Conservation (phyloP, 2,797 vertebrate genomes). For the Acestrorhynchus altus region DNA sequence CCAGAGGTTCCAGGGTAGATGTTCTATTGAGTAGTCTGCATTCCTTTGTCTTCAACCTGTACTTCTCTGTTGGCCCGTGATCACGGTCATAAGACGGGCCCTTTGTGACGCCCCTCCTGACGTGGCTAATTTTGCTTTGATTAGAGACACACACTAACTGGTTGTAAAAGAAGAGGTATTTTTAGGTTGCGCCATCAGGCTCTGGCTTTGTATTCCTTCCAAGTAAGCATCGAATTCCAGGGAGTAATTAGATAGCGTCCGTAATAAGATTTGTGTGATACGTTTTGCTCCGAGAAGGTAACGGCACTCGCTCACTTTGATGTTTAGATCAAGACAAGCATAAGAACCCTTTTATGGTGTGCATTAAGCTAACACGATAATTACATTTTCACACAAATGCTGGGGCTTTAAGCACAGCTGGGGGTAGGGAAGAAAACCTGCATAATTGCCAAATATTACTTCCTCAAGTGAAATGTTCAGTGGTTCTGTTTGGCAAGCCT, state of each 20-base stretch:
- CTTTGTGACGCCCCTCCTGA: constrained; percentile 27
- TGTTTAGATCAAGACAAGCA: constrained; percentile 71
- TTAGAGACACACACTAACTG: constrained; percentile 46
- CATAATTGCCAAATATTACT: constrained; percentile 67
- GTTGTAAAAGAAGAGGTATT: constrained; percentile 24
- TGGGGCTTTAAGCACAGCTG: constrained; percentile 75
- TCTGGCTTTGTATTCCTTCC: constrained; percentile 66
- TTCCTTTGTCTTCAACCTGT: constrained; percentile 44
- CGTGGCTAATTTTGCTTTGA: constrained; percentile 50
- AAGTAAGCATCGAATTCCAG: constrained; percentile 65
- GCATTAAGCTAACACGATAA: constrained; percentile 74
- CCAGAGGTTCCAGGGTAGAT: constrained; percentile 21
- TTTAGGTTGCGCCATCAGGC: constrained; percentile 33
- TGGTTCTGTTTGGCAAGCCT: constrained; percentile 34
- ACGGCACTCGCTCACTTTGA: constrained; percentile 69
- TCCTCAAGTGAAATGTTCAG: constrained; percentile 36
- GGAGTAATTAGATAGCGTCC: constrained; percentile 69
- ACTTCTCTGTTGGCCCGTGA: constrained; percentile 28
- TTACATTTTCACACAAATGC: constrained; percentile 76
- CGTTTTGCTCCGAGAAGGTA: constrained; percentile 68
- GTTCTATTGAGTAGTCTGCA: constrained; percentile 27
- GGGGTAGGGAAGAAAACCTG: constrained; percentile 67
- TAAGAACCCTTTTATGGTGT: constrained; percentile 69
- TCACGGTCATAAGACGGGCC: constrained; percentile 37
- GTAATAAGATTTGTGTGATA: constrained; percentile 73